A percentile compares a stretch with the other conserved stretches of the same genome.
phyloP scores from a whole-genome alignment of 2,113 vertebrate genomes.

The Amia ocellicauda region DNA sequence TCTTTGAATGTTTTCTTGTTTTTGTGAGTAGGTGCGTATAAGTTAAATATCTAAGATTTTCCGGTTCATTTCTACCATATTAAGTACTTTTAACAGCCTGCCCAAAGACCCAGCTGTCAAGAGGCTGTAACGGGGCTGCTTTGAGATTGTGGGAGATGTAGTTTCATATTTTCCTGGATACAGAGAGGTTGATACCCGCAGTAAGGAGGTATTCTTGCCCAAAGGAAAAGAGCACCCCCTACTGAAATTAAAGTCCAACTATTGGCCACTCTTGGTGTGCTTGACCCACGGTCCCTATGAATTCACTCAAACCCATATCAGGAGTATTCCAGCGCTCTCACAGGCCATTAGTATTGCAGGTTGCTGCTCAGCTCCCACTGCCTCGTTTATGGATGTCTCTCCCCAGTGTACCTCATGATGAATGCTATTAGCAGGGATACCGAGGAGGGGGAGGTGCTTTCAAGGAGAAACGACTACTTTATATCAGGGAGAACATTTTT shows the following conservation, averaged over 20 bases:
- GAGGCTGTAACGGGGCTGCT: too few species aligned
- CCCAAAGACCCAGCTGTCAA: too few species aligned
- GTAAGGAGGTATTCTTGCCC: conserved; percentile 3
- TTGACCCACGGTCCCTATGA: neutral
- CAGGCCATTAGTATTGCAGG: neutral
- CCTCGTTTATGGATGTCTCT: neutral
- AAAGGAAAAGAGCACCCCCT: conserved; percentile 32
- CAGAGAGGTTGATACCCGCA: too few species aligned
- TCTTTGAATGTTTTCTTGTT: too few species aligned
- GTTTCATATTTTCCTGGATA: too few species aligned
- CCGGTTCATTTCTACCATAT: neutral
- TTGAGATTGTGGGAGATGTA: too few species aligned
- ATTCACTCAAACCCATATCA: neutral
- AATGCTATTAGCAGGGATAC: conserved; percentile 10
- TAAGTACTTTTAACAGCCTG: too few species aligned
- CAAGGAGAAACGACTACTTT: conserved; percentile 21
- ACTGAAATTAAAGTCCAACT: conserved; percentile 24
- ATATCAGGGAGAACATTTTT: too few species aligned
- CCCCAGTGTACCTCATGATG: neutral
- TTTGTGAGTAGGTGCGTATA: conserved; percentile 13
- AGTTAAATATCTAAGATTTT: conserved; percentile 13
- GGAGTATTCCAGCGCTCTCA: neutral
- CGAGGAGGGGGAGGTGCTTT: conserved; percentile 1
- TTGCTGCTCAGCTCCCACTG: conserved; percentile 1
- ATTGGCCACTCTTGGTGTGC: conserved; percentile 9